These are phyloP conservation scores for Regulus satrapa DNA, from an alignment of 2,113 vertebrate genomes.

Conservation along the genomic window DNA sequence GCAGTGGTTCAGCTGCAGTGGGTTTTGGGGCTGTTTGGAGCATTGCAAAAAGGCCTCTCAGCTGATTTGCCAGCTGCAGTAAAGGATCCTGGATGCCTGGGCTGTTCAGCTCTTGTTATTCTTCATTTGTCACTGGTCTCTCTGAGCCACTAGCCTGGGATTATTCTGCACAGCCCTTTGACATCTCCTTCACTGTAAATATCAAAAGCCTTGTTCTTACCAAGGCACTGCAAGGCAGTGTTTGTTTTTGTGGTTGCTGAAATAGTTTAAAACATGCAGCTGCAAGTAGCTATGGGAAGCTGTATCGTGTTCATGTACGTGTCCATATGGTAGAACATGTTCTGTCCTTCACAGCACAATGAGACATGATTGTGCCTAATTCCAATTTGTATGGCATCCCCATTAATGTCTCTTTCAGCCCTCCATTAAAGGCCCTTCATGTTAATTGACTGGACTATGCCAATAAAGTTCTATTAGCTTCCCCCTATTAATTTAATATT, in stretches of 20 bases:
- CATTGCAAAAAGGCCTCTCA: neutral
- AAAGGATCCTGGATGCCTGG: neutral
- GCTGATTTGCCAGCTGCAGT: neutral
- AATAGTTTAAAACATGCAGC: neutral
- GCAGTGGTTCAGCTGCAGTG: neutral
- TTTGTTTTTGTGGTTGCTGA: neutral
- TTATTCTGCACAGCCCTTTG: neutral
- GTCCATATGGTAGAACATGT: neutral
- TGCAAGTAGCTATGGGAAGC: neutral
- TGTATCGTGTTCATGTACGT: neutral
- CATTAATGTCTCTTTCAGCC: constrained; percentile 69
- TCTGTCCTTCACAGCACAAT: constrained; percentile 64
- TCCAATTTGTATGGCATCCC: constrained; percentile 63
- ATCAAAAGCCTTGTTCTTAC: neutral
- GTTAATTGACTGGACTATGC: constrained; percentile 74
- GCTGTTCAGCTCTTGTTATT: neutral
- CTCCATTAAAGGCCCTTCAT: constrained; percentile 64
- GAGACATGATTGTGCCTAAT: constrained; percentile 58
- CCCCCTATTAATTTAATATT: constrained; percentile 73
- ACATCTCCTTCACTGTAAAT: neutral
- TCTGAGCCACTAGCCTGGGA: neutral
- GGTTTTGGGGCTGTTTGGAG: neutral
- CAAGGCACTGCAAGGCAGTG: neutral
- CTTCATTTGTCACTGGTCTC: neutral
- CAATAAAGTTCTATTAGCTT: constrained; percentile 68